Evolutionary conservation across 2,113 vertebrate genomes (phyloP).

Genomic region (Chamaetylas fuelleborni): DNA sequence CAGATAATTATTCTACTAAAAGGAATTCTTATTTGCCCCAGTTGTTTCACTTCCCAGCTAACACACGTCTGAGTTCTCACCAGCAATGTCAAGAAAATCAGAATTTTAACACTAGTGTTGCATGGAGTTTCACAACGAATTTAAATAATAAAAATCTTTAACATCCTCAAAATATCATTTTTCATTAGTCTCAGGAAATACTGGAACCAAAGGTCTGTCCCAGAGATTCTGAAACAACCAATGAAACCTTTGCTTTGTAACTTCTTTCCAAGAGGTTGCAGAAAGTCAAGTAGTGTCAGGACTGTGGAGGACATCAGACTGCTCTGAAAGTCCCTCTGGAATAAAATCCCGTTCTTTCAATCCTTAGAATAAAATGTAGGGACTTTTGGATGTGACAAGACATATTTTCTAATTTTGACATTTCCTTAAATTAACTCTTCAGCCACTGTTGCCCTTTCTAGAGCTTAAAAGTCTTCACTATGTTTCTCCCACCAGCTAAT

Average conservation of each 20-base stretch:
- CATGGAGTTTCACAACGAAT: background rate
- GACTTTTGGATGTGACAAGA: background rate
- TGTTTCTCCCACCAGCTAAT: background rate
- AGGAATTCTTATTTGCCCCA: background rate
- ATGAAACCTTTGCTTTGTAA: background rate
- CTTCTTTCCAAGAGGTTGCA: background rate
- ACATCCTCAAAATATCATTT: background rate
- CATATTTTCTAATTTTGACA: background rate
- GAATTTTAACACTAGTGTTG: background rate
- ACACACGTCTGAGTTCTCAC: background rate
- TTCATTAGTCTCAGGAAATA: background rate
- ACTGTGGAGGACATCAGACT: background rate
- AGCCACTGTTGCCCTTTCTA: background rate
- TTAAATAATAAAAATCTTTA: background rate
- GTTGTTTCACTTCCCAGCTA: background rate
- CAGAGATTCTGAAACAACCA: background rate
- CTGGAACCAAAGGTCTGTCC: background rate
- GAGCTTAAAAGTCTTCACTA: background rate
- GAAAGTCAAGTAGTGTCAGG: background rate
- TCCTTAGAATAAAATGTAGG: background rate
- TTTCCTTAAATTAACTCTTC: background rate
- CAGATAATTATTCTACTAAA: background rate
- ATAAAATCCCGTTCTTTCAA: background rate
- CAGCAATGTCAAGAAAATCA: background rate
- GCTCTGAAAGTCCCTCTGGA: background rate